Base-by-base conservation (phyloP, 2,113 vertebrate genomes). In the Cinclus mexicanus region DNA sequence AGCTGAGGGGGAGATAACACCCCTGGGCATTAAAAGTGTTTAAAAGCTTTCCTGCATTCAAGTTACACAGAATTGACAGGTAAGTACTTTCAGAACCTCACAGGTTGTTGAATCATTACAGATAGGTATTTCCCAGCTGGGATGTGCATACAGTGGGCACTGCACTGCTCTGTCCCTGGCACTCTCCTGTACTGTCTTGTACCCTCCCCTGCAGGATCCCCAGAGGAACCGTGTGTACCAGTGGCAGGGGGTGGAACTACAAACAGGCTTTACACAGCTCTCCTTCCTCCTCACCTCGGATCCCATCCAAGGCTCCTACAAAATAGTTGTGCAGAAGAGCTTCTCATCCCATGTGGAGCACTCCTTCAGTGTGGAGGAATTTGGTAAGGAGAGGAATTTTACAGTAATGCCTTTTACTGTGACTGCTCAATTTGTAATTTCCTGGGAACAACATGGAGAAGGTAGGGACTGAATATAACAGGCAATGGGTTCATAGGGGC, bases 191-290 rank as follows among this genome's bases (percentile, higher is more conserved):
- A 10, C 47, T 75, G 24, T 11, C 25, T 22, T 37, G 57, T 93
- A 29, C 59, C 56, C 31, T 81, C 77, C 41, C 60, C 55, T 57
- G 14, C 44, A 98, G 98, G 98, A 98, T 50, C 94, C 98, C n/a
- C 96, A 97, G 85, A 92, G 79, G 85, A 98, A 98, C 63, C 98
- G 96, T 17, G 81, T 98, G 8, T 67, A 70, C 50, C 98, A 98
- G 16, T 98, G 98, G 98, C 93, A 94, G 89, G 91, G 72, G 6
- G 64, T 98, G 57, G 26, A 96, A 55, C 76, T 98, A 28, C 31
- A 96, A 8, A 74, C 10, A 2, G 98, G 98, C 12, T 85, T 98
- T 61, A 79, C 9, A 5, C 97, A 98, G 57, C 60, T 98, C 46
- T 94, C 87, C 76, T 98, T 98, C 21, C 93, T 81, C 9, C 97